Evolutionary conservation across 2,113 vertebrate genomes (phyloP), one percentile per base, ranked within the genome.

Genomic region (Anser brachyrhynchus): DNA sequence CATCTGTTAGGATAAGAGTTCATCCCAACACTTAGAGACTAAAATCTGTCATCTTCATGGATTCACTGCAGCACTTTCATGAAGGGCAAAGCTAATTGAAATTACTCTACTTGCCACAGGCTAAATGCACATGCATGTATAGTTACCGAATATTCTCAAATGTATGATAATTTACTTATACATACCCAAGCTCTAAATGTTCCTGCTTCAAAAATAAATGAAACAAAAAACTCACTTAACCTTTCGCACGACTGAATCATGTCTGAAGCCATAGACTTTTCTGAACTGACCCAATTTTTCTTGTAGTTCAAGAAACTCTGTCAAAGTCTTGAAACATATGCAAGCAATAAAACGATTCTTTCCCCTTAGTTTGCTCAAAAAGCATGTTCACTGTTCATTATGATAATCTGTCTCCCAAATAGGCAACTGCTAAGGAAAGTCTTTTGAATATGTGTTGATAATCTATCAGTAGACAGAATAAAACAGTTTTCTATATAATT

Each of bases 371-470:
- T 39, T 69, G 46, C 35, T 80, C 51, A 41, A 39, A 35, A 66
- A 77, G 7, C 14, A 61, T 0, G 11, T 33, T 23, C 20, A 43
- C 18, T 21, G 4, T 29, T 54, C 1, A 0, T 13, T 80, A n/a
- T 23, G 25, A 43, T 14, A 22, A 77, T 19, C 29, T 90, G 35
- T 44, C 46, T 77, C 73, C 21, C 31, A 52, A 1, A 2, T 46
- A 41, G 28, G 7, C 7, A 64, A 71, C 3, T 13, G 5, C 37
- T 46, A 57, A 0, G 78, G 65, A 43, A 78, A 55, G 41, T 19
- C 59, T 20, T 71, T 28, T 37, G 16, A 71, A 52, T 0, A 5
- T 8, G 21, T 4, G 25, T 18, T 19, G 6, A 9, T 11, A 75
- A 85, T 23, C 23, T 1, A 82, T 17, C 39, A 66, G 21, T 23